Conservation (phyloP, 2,113 vertebrate species). For the Potamarius usumacintae region DNA sequence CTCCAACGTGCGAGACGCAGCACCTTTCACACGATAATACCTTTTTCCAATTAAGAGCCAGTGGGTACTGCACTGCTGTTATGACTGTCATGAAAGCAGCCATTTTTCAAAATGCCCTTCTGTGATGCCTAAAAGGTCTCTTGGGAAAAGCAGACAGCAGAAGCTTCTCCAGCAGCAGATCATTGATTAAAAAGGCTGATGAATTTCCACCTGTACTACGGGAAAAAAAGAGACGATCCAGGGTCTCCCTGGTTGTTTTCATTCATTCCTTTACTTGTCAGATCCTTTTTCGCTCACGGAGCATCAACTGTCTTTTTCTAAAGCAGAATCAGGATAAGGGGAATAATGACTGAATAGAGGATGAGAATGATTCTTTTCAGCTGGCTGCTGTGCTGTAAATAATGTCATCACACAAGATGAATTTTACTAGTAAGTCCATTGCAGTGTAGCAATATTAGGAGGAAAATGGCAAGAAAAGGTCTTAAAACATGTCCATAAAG, state of each 20-base stretch:
- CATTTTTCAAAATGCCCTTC: conserved; percentile 58
- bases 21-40: conserved; percentile 49
- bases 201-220: conserved; percentile 59
- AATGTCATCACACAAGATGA: not conserved
- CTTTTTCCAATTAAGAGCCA: conserved; percentile 58
- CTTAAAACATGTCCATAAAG: not conserved
- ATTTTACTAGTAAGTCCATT: not conserved
- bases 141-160: conserved; percentile 49
- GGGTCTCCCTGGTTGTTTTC: conserved; percentile 18
- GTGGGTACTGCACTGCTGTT: conserved; percentile 31
- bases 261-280: conserved; percentile 44
- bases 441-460: not conserved
- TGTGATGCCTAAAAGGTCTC: conserved; percentile 54
- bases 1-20: conserved; percentile 45
- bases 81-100: conserved; percentile 40
- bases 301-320: conserved; percentile 21
- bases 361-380: not conserved
- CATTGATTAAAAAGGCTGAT: conserved; percentile 71
- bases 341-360: not conserved
- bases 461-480: not conserved
- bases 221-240: conserved; percentile 53
- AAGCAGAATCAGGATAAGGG: not conserved
- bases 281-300: not conserved
- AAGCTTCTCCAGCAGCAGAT: conserved; percentile 59
- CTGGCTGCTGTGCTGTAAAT: not conserved